Evolutionary conservation across 2,888 invertebrate genomes (phyloP), one percentile per base, ranked within the genome.

Genomic region (Ornithoptera alexandrae): DNA sequence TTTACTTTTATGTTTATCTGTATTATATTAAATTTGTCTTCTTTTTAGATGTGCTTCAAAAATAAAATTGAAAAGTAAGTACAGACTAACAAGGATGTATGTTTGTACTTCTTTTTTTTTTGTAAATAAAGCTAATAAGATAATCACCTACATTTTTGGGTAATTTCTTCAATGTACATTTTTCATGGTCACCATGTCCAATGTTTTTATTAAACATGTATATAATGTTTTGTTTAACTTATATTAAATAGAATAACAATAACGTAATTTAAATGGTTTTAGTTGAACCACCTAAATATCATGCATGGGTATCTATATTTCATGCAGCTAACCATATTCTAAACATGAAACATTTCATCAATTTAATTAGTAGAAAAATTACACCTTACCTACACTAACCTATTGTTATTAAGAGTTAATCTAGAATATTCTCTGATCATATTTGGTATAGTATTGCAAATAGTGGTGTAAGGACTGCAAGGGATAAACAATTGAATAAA

Each of bases 381-480:
- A 58, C 12, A 10, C 24, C 57, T 10, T 20, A 1, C 46, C 46
- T 46, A 46, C 46, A 46, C 46, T 46, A 46, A 2, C 10, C 10
- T 58, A 22, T 22, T 4, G 18, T 53, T n/a, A n/a, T 53, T 58
- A 24, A 30, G 57, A 58, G 22, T 58, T 58, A 58, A 58, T 88
- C 88, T 87, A 87, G 89, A 89, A 89, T 79, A 80, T 88, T 88
- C 88, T 79, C 74, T 79, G 72, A 71, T 74, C 72, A 67, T 65
- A 73, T 68, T 69, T 65, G 36, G 69, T 60, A 64, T 62, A 67
- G 53, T 68, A 71, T 64, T 65, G 59, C 64, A 66, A 67, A 58
- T 61, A 67, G 71, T 75, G 75, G 72, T 73, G 69, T 74, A 65
- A 70, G 73, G 70, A 61, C 64, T 65, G 53, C 18, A 36, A 59